These are phyloP conservation scores for Lanistes nyassanus DNA, from an alignment of 1,140 invertebrate species.

Conservation along the genomic window DNA sequence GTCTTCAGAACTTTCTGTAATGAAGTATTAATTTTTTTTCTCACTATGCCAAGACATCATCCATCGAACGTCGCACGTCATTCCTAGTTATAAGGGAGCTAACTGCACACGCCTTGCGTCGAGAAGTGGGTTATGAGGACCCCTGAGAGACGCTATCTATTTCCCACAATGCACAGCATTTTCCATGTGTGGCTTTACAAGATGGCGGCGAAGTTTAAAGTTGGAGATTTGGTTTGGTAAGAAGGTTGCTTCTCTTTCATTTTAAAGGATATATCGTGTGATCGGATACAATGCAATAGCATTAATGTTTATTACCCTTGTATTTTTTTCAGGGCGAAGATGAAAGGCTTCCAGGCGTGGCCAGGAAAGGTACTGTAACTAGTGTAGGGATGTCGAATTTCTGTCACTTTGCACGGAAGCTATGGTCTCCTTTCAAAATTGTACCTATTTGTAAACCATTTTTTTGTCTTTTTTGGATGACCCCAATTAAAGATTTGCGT, in stretches of 20 bases:
- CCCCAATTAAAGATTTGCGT: not conserved
- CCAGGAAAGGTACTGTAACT: conserved; percentile 84
- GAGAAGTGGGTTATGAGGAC: not conserved
- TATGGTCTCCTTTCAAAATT: not conserved
- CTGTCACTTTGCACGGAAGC: conserved; percentile 2
- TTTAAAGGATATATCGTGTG: conserved; percentile 22
- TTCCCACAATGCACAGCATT: conserved; percentile 46
- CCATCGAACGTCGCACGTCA: no score
- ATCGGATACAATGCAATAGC: conserved; percentile 44
- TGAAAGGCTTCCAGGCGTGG: conserved; percentile 95
- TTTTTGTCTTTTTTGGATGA: not conserved
- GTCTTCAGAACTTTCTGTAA: not conserved
- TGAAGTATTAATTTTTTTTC: no score
- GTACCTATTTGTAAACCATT: not conserved
- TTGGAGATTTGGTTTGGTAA: conserved; percentile 82
- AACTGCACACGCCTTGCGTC: not conserved
- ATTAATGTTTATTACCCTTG: conserved; percentile 24
- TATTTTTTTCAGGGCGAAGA: conserved; percentile 84
- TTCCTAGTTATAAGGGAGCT: not conserved
- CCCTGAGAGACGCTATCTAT: conserved; percentile 18
- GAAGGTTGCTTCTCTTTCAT: conserved; percentile 52
- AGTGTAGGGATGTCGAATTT: not conserved
- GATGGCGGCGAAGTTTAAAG: conserved; percentile 75
- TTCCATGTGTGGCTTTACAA: conserved; percentile 44
- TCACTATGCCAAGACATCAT: no score